Percentiles rank a stretch among this genome's conserved stretches.
Conservation (phyloP, 2,113 vertebrate species). For the Apistogramma diplotaenia region DNA sequence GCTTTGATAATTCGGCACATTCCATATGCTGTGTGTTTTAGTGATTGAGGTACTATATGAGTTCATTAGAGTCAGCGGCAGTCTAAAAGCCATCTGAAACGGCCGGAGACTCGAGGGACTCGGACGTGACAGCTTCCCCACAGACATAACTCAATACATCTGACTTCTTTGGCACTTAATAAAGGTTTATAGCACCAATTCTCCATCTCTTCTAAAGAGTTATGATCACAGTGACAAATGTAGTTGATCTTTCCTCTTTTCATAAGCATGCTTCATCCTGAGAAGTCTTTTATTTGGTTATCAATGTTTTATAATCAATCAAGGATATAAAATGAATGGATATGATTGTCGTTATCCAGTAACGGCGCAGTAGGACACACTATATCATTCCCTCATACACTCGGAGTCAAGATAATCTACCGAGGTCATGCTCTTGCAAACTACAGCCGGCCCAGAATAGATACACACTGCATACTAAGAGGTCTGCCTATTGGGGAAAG, state of each 20-base stretch:
- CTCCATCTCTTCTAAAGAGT: slow-evolving; percentile 50
- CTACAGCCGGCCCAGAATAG: slow-evolving; percentile 17
- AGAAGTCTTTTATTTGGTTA: slow-evolving; percentile 70
- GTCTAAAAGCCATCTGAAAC: slow-evolving; percentile 24
- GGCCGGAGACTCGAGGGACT: slow-evolving; percentile 26
- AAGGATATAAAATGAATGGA: slow-evolving; percentile 59
- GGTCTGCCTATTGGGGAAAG: slow-evolving; percentile 26
- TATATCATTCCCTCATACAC: slow-evolving; percentile 48
- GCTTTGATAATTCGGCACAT: not conserved
- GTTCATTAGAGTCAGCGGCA: slow-evolving; percentile 35
- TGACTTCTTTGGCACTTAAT: slow-evolving; percentile 66
- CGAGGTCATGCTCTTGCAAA: slow-evolving; percentile 51
- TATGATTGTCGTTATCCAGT: slow-evolving; percentile 63
- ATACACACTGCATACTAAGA: slow-evolving; percentile 52
- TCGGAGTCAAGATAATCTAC: slow-evolving; percentile 48
- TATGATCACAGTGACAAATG: slow-evolving; percentile 56
- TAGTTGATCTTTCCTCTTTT: slow-evolving; percentile 60
- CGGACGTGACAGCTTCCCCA: slow-evolving; percentile 31
- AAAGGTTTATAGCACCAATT: slow-evolving; percentile 68
- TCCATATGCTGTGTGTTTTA: not conserved
- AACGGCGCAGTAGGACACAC: slow-evolving; percentile 27
- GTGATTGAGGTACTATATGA: not conserved
- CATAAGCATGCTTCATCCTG: slow-evolving; percentile 48
- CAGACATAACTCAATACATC: slow-evolving; percentile 56
- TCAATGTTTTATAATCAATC: slow-evolving; percentile 73